These are phyloP conservation scores for Acrossocheilus fasciatus DNA, from an alignment of 2,797 vertebrate species.

Conservation along the genomic window DNA sequence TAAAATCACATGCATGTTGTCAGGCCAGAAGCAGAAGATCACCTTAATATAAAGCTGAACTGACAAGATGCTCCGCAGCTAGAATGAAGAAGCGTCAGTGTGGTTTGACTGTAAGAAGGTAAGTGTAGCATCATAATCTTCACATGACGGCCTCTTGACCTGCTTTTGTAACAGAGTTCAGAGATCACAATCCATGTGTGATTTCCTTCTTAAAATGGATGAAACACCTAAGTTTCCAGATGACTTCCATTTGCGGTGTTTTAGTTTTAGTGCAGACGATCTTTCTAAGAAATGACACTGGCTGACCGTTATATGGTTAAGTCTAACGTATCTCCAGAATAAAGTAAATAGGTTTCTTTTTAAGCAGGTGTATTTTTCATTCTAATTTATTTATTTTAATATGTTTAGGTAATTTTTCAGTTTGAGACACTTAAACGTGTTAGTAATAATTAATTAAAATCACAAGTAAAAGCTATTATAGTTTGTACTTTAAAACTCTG, in stretches of 20 bases:
- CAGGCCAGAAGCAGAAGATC: constrained; percentile 22
- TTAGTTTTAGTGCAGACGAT: neutral
- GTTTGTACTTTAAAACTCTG: neutral
- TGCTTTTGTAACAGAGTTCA: constrained; percentile 10
- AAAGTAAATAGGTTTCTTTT: neutral
- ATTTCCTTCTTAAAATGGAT: neutral
- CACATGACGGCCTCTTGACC: constrained; percentile 19
- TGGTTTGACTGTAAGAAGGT: constrained; percentile 26
- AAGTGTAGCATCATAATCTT: constrained; percentile 23
- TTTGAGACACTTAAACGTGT: neutral
- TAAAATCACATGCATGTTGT: constrained; percentile 52
- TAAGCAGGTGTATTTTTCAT: neutral
- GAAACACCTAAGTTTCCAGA: neutral
- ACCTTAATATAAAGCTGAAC: constrained; percentile 4
- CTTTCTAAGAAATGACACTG: neutral
- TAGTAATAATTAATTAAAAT: neutral
- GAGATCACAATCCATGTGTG: neutral
- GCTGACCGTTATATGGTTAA: neutral
- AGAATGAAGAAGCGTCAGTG: neutral
- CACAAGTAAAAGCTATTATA: neutral
- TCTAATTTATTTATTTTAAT: neutral
- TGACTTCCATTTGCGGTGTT: neutral
- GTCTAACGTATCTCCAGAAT: neutral
- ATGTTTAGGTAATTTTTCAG: neutral
- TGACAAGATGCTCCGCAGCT: neutral